Evolutionary conservation across 2,888 invertebrate species (phyloP).

Genomic region (Gastracanthus pulcherrimus): DNA sequence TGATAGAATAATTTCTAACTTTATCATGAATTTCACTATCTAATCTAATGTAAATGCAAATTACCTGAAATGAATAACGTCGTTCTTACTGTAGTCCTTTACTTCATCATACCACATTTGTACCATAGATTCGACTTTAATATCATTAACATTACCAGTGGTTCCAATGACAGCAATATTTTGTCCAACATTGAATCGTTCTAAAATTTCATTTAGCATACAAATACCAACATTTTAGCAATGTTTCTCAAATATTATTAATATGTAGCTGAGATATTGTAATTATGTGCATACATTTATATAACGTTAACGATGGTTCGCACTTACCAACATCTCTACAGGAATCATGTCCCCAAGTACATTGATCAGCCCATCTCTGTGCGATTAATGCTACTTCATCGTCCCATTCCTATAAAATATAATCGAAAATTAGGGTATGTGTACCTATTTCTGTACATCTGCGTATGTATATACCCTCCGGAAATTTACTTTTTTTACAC

Average conservation of each 20-base stretch:
- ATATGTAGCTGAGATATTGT: too few relatives aligned
- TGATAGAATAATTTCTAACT: not conserved
- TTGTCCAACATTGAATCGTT: not conserved
- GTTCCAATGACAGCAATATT: constrained; percentile 17
- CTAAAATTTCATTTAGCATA: not conserved
- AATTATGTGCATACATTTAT: too few relatives aligned
- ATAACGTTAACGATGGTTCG: too few relatives aligned
- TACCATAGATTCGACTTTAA: constrained; percentile 40
- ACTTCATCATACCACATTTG: constrained; percentile 61
- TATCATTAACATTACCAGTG: not conserved
- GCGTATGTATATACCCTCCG: too few relatives aligned
- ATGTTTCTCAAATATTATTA: not conserved
- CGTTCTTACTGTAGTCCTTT: constrained; percentile 26
- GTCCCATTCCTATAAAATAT: constrained; percentile 23
- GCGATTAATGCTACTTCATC: constrained; percentile 73
- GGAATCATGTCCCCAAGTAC: constrained; percentile 73
- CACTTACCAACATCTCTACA: constrained; percentile 74
- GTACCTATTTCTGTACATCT: constrained; percentile 64
- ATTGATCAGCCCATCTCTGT: constrained; percentile 77
- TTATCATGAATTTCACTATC: not conserved
- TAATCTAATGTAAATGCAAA: not conserved
- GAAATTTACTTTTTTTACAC: not conserved
- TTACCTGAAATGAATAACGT: constrained; percentile 42
- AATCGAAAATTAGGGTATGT: too few relatives aligned
- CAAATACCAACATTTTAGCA: not conserved